These are phyloP conservation scores for Campoletis sonorensis DNA, from an alignment of 1,140 invertebrate genomes.

Conservation along the genomic window DNA sequence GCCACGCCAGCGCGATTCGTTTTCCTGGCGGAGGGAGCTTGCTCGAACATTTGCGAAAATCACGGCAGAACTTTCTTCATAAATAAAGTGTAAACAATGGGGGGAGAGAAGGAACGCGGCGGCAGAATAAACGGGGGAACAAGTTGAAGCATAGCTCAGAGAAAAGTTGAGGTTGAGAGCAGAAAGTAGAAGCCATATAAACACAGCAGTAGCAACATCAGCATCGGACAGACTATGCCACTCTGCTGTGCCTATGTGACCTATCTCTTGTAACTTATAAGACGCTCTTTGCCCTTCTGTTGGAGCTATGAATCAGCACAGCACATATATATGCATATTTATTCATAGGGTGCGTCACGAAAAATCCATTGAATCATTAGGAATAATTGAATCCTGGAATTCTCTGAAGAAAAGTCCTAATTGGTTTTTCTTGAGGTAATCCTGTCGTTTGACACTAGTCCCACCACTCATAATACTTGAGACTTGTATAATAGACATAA, in stretches of 20 bases:
- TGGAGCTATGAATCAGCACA: neutral
- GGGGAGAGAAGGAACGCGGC: conserved; percentile 27
- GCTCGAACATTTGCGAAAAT: conserved; percentile 66
- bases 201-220: conserved; percentile 17
- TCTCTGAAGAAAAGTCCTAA: too few species aligned
- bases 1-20: conserved; percentile 58
- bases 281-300: conserved; percentile 56
- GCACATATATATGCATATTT: neutral
- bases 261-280: conserved; percentile 53
- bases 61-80: conserved; percentile 73
- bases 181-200: neutral
- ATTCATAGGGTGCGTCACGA: neutral
- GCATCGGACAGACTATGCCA: neutral
- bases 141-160: conserved; percentile 66
- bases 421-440: too few species aligned
- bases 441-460: too few species aligned
- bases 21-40: conserved; percentile 52
- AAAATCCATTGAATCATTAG: too few species aligned
- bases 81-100: conserved; percentile 75
- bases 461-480: too few species aligned
- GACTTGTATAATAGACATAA: too few species aligned
- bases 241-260: conserved; percentile 16
- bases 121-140: neutral
- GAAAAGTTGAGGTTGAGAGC: conserved; percentile 38
- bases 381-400: too few species aligned